Base-by-base conservation (phyloP, 2,888 invertebrate species). In the Galerucella pusilla region DNA sequence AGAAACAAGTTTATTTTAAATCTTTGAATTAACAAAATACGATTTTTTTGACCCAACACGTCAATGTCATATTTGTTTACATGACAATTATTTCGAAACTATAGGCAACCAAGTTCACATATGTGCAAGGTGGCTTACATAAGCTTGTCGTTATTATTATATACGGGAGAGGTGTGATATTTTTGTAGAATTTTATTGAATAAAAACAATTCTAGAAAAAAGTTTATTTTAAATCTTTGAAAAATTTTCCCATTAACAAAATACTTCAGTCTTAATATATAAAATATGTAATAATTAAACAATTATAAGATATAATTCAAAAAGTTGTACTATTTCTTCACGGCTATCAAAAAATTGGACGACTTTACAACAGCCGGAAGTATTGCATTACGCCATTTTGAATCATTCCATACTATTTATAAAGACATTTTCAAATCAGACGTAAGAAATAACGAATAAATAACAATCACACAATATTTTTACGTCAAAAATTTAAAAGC, bases 221-320 rank as follows among this genome's bases (percentile, higher is more conserved):
- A n/a, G 14, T 52, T 52, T 52, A 52, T 52, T 45, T 64, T 64
- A 20, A 64, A 46, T 45, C 45, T 25, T 14, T 42, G n/a, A 11
- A 64, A 42, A 42, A 14, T 14, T 16, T 20, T 64, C 25, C 64
- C 12, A 28, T 68, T 59, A 59, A 57, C 68, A 68, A 68, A 61
- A 63, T 52, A 63, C 49, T 28, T 70, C 70, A 70, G 70, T 70
- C 70, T 70, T 52, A 63, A 70, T 70, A 63, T 70, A 68, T 63
- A 63, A 70, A 45, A 70, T 63, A 52, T 69, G 49, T 12, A 69
- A 49, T 46, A 69, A 61, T 61, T n/a, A 46, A 69, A 69, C 69
- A 60, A 60, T 61, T 69, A 52, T 52, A 52, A 14, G 52, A 52
- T n/a, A 52, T 52, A 52, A 52, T 52, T 52, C 52, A 52, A 52